Conservation (phyloP, 2,113 vertebrate species). For the Mormyrus lacerda region DNA sequence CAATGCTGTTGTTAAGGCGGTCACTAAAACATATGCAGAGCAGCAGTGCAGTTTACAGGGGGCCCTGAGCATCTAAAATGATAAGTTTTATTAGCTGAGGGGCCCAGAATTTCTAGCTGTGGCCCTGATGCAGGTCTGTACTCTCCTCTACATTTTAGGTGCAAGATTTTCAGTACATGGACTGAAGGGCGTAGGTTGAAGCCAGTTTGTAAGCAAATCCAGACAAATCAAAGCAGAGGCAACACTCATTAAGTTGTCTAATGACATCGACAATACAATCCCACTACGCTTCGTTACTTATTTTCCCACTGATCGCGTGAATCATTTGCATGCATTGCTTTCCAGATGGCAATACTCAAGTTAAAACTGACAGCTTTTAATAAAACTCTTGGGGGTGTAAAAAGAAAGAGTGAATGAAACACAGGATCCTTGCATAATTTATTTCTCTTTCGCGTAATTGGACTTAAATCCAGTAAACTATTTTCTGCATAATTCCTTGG, state of each 20-base stretch:
- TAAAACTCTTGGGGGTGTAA: background rate
- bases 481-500: background rate
- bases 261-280: background rate
- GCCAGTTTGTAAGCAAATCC: background rate
- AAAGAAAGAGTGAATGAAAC: background rate
- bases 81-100: background rate
- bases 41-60: background rate
- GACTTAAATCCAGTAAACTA: background rate
- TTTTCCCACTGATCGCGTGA: background rate
- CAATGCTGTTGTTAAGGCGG: background rate
- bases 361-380: constrained; percentile 2
- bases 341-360: background rate
- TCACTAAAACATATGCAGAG: background rate
- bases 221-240: background rate
- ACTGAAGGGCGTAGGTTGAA: background rate
- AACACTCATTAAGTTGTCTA: background rate
- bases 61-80: background rate
- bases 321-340: background rate
- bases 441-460: background rate
- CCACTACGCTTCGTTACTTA: background rate
- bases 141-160: background rate
- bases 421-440: background rate
- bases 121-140: background rate
- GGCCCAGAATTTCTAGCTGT: background rate
- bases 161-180: background rate